These are phyloP conservation scores for Diabrotica balteata DNA, from an alignment of 2,888 invertebrate genomes.

Conservation along the genomic window DNA sequence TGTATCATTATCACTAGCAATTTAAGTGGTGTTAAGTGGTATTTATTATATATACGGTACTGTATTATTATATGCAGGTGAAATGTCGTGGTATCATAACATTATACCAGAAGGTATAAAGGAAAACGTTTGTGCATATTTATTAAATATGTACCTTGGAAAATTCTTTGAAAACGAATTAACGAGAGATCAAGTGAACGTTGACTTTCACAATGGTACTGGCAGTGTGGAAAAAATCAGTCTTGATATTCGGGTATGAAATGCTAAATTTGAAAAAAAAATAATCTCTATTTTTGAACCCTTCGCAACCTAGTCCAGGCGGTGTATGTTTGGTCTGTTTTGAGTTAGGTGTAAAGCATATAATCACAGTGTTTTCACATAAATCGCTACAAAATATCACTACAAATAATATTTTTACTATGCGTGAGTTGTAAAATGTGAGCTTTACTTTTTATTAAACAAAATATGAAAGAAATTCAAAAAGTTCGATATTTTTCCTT, in stretches of 20 bases:
- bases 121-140: constrained; percentile 89
- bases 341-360: no score
- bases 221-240: constrained; percentile 87
- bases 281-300: constrained; percentile 9
- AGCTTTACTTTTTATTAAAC: no score
- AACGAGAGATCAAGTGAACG: constrained; percentile 89
- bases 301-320: not conserved
- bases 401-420: no score
- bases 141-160: constrained; percentile 91
- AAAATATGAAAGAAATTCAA: no score
- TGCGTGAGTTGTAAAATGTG: no score
- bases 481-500: no score
- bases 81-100: constrained; percentile 76
- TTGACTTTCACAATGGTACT: constrained; percentile 91
- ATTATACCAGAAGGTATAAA: constrained; percentile 84
- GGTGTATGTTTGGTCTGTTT: no score
- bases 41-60: no score
- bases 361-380: no score
- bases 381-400: no score
- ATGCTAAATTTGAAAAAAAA: constrained; percentile 45
- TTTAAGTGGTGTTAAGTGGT: no score
- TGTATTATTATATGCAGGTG: constrained; percentile 17
- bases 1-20: no score
- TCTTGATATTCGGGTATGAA: constrained; percentile 85
- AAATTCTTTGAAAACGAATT: constrained; percentile 93